phyloP scores from a whole-genome alignment of 1,140 invertebrate genomes.

The Drosophila tristis region DNA sequence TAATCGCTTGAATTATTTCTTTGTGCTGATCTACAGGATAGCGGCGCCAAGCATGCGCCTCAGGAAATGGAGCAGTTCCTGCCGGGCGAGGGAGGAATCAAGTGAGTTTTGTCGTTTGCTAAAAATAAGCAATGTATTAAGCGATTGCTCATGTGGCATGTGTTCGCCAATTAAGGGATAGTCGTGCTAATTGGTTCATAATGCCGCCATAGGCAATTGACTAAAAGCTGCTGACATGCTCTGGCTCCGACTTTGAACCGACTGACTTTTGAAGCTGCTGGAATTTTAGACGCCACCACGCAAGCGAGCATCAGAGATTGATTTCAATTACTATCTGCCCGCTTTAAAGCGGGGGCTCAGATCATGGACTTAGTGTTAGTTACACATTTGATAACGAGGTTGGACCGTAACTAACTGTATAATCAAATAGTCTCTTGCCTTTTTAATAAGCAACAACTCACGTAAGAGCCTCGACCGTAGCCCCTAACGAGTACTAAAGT shows the following conservation, averaged over 20 bases:
- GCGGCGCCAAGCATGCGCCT: constrained; percentile 71
- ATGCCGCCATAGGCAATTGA: constrained; percentile 48
- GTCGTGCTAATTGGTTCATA: constrained; percentile 50
- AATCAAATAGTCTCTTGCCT: constrained; percentile 28
- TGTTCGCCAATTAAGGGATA: constrained; percentile 57
- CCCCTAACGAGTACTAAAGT: neutral
- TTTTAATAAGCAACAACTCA: constrained; percentile 35
- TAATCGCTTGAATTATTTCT: constrained; percentile 20
- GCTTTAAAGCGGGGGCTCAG: neutral
- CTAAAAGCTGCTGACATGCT: constrained; percentile 11
- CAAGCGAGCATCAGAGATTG: too few species aligned
- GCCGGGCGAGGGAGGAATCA: constrained; percentile 84
- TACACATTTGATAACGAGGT: constrained; percentile 10
- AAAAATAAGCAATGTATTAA: constrained; percentile 38
- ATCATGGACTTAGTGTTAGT: constrained; percentile 1
- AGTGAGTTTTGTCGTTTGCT: constrained; percentile 60
- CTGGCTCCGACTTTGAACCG: neutral
- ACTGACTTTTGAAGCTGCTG: neutral
- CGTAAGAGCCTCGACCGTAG: constrained; percentile 21
- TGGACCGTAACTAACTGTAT: constrained; percentile 14
- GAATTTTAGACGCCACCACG: neutral
- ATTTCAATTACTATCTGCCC: too few species aligned
- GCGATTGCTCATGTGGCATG: constrained; percentile 40
- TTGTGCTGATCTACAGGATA: constrained; percentile 49
- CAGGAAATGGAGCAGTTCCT: constrained; percentile 88